Base-by-base conservation (phyloP, 1,140 invertebrate genomes). In the Manduca sexta region DNA sequence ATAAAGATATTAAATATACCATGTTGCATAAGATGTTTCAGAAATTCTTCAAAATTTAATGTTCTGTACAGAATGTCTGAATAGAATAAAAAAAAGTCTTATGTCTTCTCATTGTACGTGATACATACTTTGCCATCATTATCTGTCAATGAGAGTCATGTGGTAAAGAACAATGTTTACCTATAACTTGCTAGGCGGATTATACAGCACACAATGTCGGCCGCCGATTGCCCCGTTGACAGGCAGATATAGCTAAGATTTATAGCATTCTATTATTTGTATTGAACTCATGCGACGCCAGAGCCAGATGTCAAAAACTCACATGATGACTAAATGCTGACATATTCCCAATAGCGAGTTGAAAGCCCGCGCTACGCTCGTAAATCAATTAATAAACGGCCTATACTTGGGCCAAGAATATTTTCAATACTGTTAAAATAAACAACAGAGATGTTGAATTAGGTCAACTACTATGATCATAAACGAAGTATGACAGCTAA, bases 401-500 rank as follows among this genome's bases (percentile, higher is more conserved):
- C 33, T 18, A 47, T 37, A 30, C 18, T 48, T 29, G 13, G 44
- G 35, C 44, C 14, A 31, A 34, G 43, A 47, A 13, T 45, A 45
- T 51, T 51, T 51, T 51, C 16, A n/a, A 43, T 51, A 21, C 1
- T n/a, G 16, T 26, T n/a, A n/a, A 44, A 35, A 45, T 44, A 38
- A 30, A 14, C 5, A n/a, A 11, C 31, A 1, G 46, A 45, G 44
- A 63, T 62, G 52, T 46, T 33, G 45, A 76, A 64, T 64, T 67
- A 60, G 67, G 61, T 59, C 62, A 66, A 30, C 41, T 49, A 49
- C 34, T 55, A 44, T 40, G 51, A 33, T 50, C 26, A 43, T 38
- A 65, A 69, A 33, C 67, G 40, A 62, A 66, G 63, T 60, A 48
- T 64, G 63, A 64, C 68, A 29, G 61, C 4, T 3, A 21, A 7